Evolutionary conservation across 23 tunicate genomes (phyloP), one percentile per base, ranked within the genome.

Genomic region (Ciona savignyi): DNA sequence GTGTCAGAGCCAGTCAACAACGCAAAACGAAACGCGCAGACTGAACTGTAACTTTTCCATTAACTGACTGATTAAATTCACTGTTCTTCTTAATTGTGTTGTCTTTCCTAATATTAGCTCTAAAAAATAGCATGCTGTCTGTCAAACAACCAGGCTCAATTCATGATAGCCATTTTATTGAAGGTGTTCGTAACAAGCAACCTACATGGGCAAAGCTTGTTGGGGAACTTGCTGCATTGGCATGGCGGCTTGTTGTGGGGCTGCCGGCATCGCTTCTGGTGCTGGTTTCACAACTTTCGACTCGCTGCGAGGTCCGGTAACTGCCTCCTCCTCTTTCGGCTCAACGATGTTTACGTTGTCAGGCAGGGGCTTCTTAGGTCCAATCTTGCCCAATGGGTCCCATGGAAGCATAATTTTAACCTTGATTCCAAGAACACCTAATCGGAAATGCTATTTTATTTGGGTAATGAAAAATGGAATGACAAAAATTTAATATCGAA

Each of bases 291-390:
- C 80, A 60, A 70, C 80, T 81, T 91, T 85, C 2, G 91, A 70
- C 67, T 91, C 97, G 56, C 84, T 76, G 67, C 72, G 76, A 27
- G 97, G 97, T 63, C 97, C 97, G 31, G 86, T 80, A 23, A 91
- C 56, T n/a, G 80, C 66, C 27, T 91, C 98, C 78, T 93, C 98
- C 30, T 86, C 93, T 63, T 93, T 93, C 3, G 98, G 98, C 56
- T 93, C 98, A 22, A 81, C 93, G 32, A 93, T 86, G 88, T 78
- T 86, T 60, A 93, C 93, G 74, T 86, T 78, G 70, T 93, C 98
- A 1, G 98, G 93, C 4, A 86, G 85, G 0, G 98, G 98, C 74
- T 81, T 86, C 88, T 93, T 93, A 33, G 98, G 98, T 33, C 98
- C 98, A 32, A 86, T 86, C 67, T 93, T 93, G 31, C 98, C 98